A percentile compares a stretch with the other conserved stretches of the same genome.
These are phyloP conservation scores for Protonemura montana DNA, from an alignment of 2,888 invertebrate genomes.

Conservation along the genomic window DNA sequence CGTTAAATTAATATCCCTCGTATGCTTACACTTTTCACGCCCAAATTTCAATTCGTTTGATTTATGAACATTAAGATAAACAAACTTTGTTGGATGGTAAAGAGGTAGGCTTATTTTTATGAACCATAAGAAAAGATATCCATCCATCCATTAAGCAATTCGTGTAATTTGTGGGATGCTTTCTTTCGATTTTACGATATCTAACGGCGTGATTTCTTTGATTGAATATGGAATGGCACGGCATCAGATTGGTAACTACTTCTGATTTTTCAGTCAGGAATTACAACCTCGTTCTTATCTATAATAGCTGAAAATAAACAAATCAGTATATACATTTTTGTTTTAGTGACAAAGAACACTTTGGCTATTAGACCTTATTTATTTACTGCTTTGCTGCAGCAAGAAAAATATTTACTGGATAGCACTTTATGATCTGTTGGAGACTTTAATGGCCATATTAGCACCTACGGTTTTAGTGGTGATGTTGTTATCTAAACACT, in stretches of 20 bases:
- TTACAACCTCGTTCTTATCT: neutral
- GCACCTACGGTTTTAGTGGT: slow-evolving; percentile 42
- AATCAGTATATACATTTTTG: neutral
- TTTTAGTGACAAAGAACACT: neutral
- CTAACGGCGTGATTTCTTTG: neutral
- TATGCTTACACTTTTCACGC: neutral
- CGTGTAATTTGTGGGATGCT: neutral
- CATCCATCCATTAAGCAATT: neutral
- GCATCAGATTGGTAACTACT: too few relatives aligned
- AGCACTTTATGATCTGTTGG: slow-evolving; percentile 16
- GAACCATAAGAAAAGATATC: slow-evolving; percentile 14
- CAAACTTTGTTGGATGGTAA: neutral
- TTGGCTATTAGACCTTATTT: neutral
- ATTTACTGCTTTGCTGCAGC: slow-evolving; percentile 29
- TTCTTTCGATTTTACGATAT: neutral
- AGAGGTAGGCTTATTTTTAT: slow-evolving; percentile 17
- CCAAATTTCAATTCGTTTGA: neutral
- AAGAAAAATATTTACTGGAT: slow-evolving; percentile 17
- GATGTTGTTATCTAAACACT: slow-evolving; percentile 36
- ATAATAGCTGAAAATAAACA: too few relatives aligned
- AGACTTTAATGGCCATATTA: slow-evolving; percentile 31
- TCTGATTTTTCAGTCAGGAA: too few relatives aligned
- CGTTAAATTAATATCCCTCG: neutral
- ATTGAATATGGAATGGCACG: neutral
- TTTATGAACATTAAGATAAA: neutral